Percentiles rank a stretch among this genome's conserved stretches.
Conservation (phyloP, 2,888 invertebrate species). For the Rambutsinella grinnellia region DNA sequence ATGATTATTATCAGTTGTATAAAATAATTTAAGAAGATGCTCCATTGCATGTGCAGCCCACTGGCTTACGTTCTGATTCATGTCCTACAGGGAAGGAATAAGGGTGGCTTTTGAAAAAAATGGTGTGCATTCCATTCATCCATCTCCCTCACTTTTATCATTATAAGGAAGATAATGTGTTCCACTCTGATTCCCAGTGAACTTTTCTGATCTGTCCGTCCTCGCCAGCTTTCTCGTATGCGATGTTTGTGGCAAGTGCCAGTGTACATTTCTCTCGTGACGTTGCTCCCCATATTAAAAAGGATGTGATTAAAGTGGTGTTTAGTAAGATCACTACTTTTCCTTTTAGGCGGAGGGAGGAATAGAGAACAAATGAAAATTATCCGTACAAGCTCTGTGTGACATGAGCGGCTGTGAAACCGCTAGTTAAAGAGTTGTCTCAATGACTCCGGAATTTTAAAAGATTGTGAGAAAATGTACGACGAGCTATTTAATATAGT, state of each 20-base stretch:
- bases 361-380: too few species aligned
- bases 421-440: too few species aligned
- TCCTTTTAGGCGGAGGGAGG: too few species aligned
- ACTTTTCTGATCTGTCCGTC: background rate
- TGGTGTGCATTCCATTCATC: slow-evolving; percentile 25
- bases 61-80: too few species aligned
- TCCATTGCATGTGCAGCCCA: background rate
- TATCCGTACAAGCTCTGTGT: too few species aligned
- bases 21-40: slow-evolving; percentile 12
- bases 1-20: slow-evolving; percentile 42
- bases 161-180: slow-evolving; percentile 26
- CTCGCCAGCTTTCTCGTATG: background rate
- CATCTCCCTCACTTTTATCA: slow-evolving; percentile 36
- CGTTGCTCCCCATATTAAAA: background rate
- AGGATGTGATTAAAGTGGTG: background rate
- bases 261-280: background rate
- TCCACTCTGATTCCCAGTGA: slow-evolving; percentile 46
- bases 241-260: background rate
- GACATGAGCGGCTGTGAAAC: too few species aligned
- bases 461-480: too few species aligned
- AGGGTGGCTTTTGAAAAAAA: slow-evolving; percentile 19
- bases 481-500: too few species aligned
- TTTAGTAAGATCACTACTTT: too few species aligned
- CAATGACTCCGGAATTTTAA: too few species aligned
- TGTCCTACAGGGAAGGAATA: background rate